Conservation (phyloP, 2,113 vertebrate species). For the Natator depressus region DNA sequence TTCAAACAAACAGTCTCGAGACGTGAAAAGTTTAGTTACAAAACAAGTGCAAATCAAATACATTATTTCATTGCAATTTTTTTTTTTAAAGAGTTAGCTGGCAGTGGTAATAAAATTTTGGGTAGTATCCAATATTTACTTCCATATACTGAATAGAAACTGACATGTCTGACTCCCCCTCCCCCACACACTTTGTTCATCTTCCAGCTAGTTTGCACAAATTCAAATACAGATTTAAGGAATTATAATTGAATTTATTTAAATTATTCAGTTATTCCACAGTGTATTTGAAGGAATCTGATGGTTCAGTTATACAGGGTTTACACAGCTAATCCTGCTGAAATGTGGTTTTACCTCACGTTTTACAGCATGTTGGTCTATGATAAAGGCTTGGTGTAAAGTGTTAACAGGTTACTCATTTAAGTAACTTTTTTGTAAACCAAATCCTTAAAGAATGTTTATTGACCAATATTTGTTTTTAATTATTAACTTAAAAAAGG, state of each 20-base stretch:
- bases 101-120: conserved; percentile 68
- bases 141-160: conserved; percentile 58
- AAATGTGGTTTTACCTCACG: neutral
- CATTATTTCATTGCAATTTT: conserved; percentile 58
- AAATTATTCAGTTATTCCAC: neutral
- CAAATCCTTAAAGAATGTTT: conserved; percentile 21
- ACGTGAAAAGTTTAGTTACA: conserved; percentile 53
- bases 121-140: conserved; percentile 63
- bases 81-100: conserved; percentile 63
- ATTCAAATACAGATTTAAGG: conserved; percentile 23
- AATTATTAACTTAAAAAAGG: conserved; percentile 6
- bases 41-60: conserved; percentile 66
- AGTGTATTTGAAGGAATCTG: accelerated
- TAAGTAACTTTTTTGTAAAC: neutral
- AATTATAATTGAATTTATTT: neutral
- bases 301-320: neutral
- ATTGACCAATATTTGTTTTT: neutral
- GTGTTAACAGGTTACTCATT: neutral
- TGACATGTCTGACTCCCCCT: conserved; percentile 33
- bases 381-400: neutral
- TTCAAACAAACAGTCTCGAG: conserved; percentile 5
- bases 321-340: neutral
- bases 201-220: conserved; percentile 21
- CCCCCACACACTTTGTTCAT: conserved; percentile 17
- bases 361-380: neutral